A percentile compares a stretch with the other conserved stretches of the same genome.
Conservation (phyloP, 2,888 invertebrate genomes). For the Apodemia hepburni region DNA sequence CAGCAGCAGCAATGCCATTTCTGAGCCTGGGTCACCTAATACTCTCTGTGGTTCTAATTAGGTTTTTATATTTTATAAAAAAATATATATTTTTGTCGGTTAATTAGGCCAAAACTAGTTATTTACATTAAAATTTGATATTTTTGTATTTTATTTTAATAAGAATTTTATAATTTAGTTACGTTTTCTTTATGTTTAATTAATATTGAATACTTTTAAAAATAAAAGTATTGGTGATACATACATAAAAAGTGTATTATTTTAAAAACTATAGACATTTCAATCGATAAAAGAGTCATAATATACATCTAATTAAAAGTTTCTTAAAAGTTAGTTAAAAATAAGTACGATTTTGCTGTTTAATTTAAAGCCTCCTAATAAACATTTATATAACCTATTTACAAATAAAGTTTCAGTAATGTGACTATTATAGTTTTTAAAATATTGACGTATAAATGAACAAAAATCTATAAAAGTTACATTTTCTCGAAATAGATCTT, state of each 20-base stretch:
- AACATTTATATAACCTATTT: background rate
- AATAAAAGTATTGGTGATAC: background rate
- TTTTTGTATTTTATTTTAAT: slow-evolving; percentile 1
- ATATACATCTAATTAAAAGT: background rate
- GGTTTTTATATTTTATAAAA: too few species aligned
- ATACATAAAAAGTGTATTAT: slow-evolving; percentile 6
- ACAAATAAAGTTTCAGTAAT: background rate
- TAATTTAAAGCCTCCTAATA: background rate
- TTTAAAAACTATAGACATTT: background rate
- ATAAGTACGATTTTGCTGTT: background rate
- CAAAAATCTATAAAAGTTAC: too few species aligned
- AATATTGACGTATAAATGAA: too few species aligned
- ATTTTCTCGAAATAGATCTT: too few species aligned
- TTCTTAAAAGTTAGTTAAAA: background rate
- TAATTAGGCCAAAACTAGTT: too few species aligned
- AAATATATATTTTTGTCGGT: too few species aligned
- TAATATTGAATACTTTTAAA: background rate
- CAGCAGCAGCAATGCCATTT: too few species aligned
- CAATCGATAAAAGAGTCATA: background rate
- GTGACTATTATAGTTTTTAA: background rate
- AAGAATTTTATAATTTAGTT: background rate
- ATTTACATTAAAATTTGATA: too few species aligned
- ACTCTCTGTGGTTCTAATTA: too few species aligned
- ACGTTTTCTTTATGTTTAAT: background rate
- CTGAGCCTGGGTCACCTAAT: too few species aligned